Evolutionary conservation across 2,797 vertebrate genomes (phyloP).

Genomic region (Paedocypris micromegethes): DNA sequence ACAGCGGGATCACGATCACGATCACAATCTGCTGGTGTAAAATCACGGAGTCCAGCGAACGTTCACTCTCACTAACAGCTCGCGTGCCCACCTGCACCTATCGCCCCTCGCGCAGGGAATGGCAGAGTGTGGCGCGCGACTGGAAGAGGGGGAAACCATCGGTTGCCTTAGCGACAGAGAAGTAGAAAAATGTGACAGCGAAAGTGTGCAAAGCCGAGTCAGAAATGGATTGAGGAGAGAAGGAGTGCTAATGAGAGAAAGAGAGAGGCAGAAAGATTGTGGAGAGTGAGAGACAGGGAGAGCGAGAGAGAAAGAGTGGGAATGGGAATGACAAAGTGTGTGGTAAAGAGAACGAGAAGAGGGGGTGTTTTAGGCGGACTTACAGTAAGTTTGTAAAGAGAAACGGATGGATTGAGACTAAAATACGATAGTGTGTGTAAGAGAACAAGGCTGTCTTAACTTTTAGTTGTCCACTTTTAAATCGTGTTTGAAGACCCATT

Average conservation of each 20-base stretch:
- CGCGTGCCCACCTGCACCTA: constrained; percentile 79
- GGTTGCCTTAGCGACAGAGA: constrained; percentile 81
- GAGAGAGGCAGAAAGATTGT: constrained; percentile 30
- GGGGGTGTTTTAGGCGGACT: too few species aligned
- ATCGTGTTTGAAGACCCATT: too few species aligned
- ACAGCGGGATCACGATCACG: too few species aligned
- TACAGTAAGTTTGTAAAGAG: too few species aligned
- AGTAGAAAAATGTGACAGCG: constrained; percentile 57
- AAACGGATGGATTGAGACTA: too few species aligned
- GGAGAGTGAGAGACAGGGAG: constrained; percentile 34
- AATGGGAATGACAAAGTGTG: constrained; percentile 22
- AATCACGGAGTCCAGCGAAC: too few species aligned
- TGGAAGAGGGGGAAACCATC: constrained; percentile 70
- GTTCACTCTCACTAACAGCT: constrained; percentile 53
- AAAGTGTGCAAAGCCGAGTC: constrained; percentile 49
- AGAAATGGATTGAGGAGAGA: constrained; percentile 73
- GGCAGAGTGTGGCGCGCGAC: constrained; percentile 64
- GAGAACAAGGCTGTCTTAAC: too few species aligned
- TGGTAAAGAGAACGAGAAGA: neutral
- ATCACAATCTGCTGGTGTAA: too few species aligned
- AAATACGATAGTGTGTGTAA: too few species aligned
- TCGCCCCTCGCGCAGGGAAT: constrained; percentile 66
- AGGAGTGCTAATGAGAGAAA: constrained; percentile 51
- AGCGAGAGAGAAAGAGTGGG: constrained; percentile 42
- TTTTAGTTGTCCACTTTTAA: too few species aligned